phyloP scores from a whole-genome alignment of 2,113 vertebrate species.

The Nanorana parkeri region DNA sequence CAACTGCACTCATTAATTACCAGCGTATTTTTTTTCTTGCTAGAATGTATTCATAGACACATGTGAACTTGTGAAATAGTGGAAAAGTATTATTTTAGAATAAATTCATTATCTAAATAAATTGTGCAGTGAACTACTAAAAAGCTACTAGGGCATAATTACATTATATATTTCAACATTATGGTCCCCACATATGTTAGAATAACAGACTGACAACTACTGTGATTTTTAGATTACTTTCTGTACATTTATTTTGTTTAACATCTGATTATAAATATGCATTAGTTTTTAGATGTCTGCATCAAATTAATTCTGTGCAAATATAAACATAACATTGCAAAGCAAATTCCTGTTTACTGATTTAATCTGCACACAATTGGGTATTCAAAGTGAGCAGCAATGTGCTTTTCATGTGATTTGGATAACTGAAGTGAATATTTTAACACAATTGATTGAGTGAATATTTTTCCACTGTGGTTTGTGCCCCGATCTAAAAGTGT shows the following conservation, averaged over 20 bases:
- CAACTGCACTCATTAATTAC: no score
- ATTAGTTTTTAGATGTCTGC: slow-evolving; percentile 17
- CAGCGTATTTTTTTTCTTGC: background rate
- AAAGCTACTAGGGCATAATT: slow-evolving; percentile 31
- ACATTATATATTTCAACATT: slow-evolving; percentile 42
- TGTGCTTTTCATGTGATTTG: no score
- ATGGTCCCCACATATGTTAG: slow-evolving; percentile 41
- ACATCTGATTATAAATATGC: slow-evolving; percentile 49
- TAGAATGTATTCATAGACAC: background rate
- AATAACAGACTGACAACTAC: slow-evolving; percentile 12
- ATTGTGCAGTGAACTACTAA: slow-evolving; percentile 29
- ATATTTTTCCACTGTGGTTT: no score
- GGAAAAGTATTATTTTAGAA: background rate
- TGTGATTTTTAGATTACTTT: slow-evolving; percentile 27
- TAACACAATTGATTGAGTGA: no score
- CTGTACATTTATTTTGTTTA: slow-evolving; percentile 19
- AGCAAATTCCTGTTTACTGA: background rate
- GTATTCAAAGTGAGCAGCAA: no score
- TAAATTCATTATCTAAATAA: slow-evolving; percentile 18
- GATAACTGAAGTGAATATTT: no score
- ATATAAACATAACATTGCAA: slow-evolving; percentile 4
- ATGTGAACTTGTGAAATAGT: background rate
- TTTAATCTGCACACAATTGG: no score
- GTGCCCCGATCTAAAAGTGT: no score
- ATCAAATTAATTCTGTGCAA: background rate